phyloP scores from a whole-genome alignment of 2,797 vertebrate genomes.

The Malurus leucopterus region DNA sequence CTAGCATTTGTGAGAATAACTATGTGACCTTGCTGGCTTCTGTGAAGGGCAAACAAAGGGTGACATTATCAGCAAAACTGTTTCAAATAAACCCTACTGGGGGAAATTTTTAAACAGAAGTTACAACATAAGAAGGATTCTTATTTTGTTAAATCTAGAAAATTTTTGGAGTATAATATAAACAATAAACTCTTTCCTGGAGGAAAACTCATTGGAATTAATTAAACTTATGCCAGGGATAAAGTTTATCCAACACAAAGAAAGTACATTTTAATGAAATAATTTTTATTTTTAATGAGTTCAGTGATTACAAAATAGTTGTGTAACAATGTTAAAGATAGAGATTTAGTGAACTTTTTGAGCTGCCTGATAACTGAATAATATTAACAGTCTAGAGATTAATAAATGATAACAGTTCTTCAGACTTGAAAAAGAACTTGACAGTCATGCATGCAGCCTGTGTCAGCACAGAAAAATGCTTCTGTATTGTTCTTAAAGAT shows the following conservation, averaged over 20 bases:
- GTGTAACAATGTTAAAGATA: not conserved
- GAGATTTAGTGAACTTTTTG: not conserved
- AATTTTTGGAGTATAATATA: not conserved
- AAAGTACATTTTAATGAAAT: not conserved
- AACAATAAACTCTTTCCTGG: not conserved
- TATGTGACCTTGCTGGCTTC: not conserved
- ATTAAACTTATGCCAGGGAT: not conserved
- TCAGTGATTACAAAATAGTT: not conserved
- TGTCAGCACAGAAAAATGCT: not conserved
- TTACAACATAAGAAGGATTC: not conserved
- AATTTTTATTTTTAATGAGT: not conserved
- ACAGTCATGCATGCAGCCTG: not conserved
- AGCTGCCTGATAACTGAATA: not conserved
- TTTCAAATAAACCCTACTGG: not conserved
- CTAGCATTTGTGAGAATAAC: accelerated
- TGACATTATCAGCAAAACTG: not conserved
- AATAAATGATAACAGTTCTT: not conserved
- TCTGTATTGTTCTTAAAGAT: not conserved
- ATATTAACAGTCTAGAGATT: not conserved
- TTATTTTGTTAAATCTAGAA: not conserved
- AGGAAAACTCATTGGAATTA: not conserved
- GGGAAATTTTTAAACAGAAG: not conserved
- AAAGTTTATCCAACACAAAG: not conserved
- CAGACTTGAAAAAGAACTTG: not conserved
- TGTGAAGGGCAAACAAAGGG: not conserved